These are phyloP conservation scores for Hydraecia micacea DNA, from an alignment of 2,888 invertebrate genomes.

Conservation along the genomic window DNA sequence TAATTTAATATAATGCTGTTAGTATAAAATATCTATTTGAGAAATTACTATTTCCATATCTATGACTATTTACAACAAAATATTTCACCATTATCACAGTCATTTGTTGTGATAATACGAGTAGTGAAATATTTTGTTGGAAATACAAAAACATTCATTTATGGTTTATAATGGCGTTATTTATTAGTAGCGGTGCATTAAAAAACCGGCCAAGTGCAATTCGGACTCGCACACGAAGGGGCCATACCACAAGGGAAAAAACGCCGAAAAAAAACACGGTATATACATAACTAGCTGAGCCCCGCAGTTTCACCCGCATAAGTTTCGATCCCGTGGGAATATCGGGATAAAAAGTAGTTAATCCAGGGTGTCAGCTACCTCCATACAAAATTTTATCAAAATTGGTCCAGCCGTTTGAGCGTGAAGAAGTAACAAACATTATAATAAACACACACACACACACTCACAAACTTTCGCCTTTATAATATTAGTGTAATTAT, in stretches of 20 bases:
- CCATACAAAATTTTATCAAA: too few relatives aligned
- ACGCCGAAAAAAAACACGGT: too few relatives aligned
- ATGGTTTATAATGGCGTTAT: not conserved
- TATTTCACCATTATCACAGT: not conserved
- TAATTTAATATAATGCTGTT: conserved; percentile 12
- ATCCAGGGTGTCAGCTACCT: too few relatives aligned
- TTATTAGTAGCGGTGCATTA: not conserved
- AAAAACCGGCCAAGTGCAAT: not conserved
- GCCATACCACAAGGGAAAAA: not conserved
- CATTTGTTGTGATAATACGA: not conserved
- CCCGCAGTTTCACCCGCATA: too few relatives aligned
- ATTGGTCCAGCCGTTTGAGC: too few relatives aligned
- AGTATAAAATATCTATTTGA: not conserved
- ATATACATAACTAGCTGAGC: too few relatives aligned
- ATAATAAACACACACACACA: too few relatives aligned
- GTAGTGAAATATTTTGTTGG: not conserved
- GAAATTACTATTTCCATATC: not conserved
- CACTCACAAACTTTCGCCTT: too few relatives aligned
- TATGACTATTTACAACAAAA: not conserved
- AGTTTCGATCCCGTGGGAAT: too few relatives aligned
- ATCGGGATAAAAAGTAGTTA: too few relatives aligned
- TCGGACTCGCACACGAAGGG: not conserved
- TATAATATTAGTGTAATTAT: too few relatives aligned
- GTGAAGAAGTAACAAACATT: too few relatives aligned
- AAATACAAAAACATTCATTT: not conserved